phyloP scores from a whole-genome alignment of 2,113 vertebrate genomes.

The Oreochromis niloticus region DNA sequence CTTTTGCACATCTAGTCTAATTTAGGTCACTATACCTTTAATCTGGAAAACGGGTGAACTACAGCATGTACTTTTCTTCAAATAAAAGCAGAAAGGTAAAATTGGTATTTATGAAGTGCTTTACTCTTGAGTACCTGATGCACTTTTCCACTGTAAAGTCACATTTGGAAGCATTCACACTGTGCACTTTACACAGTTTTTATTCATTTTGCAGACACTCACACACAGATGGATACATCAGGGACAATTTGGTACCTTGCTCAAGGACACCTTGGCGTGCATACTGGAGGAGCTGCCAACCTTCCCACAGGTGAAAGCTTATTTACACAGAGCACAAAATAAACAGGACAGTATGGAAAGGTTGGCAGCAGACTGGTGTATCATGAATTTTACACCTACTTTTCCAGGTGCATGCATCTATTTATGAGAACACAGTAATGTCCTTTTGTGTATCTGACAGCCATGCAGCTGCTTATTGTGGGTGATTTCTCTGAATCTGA shows the following conservation, averaged over 20 bases:
- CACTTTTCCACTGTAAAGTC: background rate
- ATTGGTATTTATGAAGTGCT: background rate
- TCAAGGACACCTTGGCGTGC: background rate
- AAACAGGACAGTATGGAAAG: background rate
- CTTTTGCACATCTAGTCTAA: background rate
- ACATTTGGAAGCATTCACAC: background rate
- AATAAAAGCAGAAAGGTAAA: background rate
- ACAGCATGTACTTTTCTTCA: background rate
- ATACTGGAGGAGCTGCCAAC: background rate
- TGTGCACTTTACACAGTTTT: background rate
- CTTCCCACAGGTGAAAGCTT: background rate
- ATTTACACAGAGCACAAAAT: background rate
- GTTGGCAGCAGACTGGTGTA: background rate
- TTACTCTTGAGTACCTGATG: background rate
- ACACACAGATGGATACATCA: background rate
- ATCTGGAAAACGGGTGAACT: background rate
- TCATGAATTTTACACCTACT: background rate
- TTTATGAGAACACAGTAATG: background rate
- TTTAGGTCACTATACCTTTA: background rate
- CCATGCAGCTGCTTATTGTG: background rate
- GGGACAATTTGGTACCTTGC: background rate
- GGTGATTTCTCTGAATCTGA: background rate
- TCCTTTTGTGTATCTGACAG: background rate
- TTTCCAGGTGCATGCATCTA: background rate
- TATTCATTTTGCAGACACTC: background rate